These are phyloP conservation scores for Pinctada fucata DNA, from an alignment of 2,888 invertebrate genomes.

Conservation along the genomic window DNA sequence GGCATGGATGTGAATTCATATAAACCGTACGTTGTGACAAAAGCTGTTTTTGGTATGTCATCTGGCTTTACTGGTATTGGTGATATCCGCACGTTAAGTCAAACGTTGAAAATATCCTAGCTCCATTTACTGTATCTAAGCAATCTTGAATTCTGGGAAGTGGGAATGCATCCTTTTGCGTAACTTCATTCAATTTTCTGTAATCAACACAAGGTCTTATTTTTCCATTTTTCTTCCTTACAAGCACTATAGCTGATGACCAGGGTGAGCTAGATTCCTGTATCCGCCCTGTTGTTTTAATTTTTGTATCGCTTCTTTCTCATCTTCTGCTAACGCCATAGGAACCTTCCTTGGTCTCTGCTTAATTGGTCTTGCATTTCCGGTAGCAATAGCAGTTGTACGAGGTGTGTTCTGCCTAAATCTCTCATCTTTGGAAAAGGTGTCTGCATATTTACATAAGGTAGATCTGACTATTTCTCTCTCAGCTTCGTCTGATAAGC, in stretches of 20 bases:
- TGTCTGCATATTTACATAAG: too few relatives aligned
- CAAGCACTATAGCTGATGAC: slow-evolving; percentile 25
- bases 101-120: slow-evolving; percentile 21
- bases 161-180: slow-evolving; percentile 21
- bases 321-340: slow-evolving; percentile 24
- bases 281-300: slow-evolving; percentile 26
- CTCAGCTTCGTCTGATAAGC: slow-evolving; percentile 29
- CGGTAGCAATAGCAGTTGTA: not conserved
- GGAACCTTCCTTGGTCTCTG: slow-evolving; percentile 35
- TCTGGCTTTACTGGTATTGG: slow-evolving; percentile 29
- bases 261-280: slow-evolving; percentile 31
- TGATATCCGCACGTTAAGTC: slow-evolving; percentile 34
- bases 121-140: slow-evolving; percentile 30
- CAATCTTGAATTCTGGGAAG: slow-evolving; percentile 29
- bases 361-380: slow-evolving; percentile 25
- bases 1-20: slow-evolving; percentile 1
- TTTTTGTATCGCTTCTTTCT: slow-evolving; percentile 34
- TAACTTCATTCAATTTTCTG: slow-evolving; percentile 25
- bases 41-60: slow-evolving; percentile 33
- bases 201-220: slow-evolving; percentile 30
- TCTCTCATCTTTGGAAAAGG: too few relatives aligned
- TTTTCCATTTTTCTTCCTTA: slow-evolving; percentile 25
- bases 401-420: too few relatives aligned
- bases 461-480: slow-evolving; percentile 8
- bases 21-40: not conserved